A percentile compares a stretch with the other conserved stretches of the same genome.
Evolutionary conservation across 2,888 invertebrate genomes (phyloP).

Genomic region (Thumatha senex): DNA sequence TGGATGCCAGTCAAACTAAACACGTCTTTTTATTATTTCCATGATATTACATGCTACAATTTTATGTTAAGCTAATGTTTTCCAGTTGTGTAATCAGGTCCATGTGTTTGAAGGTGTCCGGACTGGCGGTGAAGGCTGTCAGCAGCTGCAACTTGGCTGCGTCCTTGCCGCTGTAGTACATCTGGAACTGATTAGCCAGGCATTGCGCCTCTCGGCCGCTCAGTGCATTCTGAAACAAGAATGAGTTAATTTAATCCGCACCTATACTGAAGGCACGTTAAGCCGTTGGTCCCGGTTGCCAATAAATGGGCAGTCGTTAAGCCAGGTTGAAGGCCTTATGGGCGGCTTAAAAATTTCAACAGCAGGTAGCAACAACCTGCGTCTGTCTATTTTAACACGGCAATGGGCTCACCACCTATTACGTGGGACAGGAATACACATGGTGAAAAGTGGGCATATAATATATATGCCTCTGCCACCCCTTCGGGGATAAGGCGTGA

Average conservation of each 20-base stretch:
- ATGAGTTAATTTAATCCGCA: background rate
- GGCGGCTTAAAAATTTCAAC: too few relatives aligned
- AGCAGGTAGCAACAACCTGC: too few relatives aligned
- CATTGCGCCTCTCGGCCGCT: conserved; percentile 92
- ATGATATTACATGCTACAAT: background rate
- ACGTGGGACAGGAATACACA: too few relatives aligned
- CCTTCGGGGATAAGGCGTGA: too few relatives aligned
- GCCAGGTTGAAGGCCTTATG: too few relatives aligned
- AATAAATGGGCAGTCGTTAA: too few relatives aligned
- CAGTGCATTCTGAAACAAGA: conserved; percentile 83
- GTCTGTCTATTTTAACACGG: too few relatives aligned
- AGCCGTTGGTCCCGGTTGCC: too few relatives aligned
- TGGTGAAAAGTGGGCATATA: too few relatives aligned
- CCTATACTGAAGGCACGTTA: too few relatives aligned
- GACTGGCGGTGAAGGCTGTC: conserved; percentile 86
- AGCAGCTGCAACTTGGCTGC: conserved; percentile 85
- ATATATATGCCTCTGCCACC: too few relatives aligned
- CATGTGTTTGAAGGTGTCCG: conserved; percentile 91
- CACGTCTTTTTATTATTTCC: background rate
- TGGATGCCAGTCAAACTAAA: background rate
- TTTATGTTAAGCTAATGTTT: conserved; percentile 75
- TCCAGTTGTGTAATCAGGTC: conserved; percentile 91
- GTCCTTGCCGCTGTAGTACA: conserved; percentile 90
- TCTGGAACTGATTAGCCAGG: conserved; percentile 92
- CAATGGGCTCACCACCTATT: too few relatives aligned